These are phyloP conservation scores for Drosophila navojoa DNA, from an alignment of 1,140 invertebrate genomes.

Conservation along the genomic window DNA sequence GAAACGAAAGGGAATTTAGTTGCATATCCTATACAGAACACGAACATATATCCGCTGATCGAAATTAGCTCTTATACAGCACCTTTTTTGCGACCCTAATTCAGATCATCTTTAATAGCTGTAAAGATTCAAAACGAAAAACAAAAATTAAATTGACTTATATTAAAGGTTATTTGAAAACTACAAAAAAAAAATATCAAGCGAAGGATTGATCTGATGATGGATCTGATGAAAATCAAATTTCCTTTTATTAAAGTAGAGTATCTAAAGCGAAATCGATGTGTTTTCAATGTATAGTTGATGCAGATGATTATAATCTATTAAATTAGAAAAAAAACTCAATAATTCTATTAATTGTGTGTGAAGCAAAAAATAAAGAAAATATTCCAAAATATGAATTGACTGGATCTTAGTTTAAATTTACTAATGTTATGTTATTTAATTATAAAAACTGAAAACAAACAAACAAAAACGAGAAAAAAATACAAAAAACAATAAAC, in stretches of 20 bases:
- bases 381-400: conserved; percentile 79
- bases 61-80: conserved; percentile 48
- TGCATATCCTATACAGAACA: conserved; percentile 74
- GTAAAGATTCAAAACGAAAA: conserved; percentile 39
- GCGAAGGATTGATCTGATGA: too few species aligned
- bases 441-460: conserved; percentile 61
- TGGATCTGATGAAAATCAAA: background rate
- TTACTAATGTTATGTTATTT: conserved; percentile 77
- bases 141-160: conserved; percentile 19
- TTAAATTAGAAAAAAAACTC: conserved; percentile 24
- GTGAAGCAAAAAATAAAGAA: conserved; percentile 37
- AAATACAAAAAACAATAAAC: conserved; percentile 29
- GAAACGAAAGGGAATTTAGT: conserved; percentile 71
- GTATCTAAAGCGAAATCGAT: conserved; percentile 7
- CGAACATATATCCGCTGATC: conserved; percentile 60
- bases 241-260: background rate
- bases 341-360: conserved; percentile 43
- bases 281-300: conserved; percentile 8
- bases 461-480: background rate
- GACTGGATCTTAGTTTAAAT: conserved; percentile 80
- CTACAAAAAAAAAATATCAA: background rate
- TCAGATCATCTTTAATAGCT: conserved; percentile 45
- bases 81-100: conserved; percentile 39
- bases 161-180: conserved; percentile 33
- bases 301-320: conserved; percentile 18